Conservation (phyloP, 2,113 vertebrate species). For the Australoheros scitulus region DNA sequence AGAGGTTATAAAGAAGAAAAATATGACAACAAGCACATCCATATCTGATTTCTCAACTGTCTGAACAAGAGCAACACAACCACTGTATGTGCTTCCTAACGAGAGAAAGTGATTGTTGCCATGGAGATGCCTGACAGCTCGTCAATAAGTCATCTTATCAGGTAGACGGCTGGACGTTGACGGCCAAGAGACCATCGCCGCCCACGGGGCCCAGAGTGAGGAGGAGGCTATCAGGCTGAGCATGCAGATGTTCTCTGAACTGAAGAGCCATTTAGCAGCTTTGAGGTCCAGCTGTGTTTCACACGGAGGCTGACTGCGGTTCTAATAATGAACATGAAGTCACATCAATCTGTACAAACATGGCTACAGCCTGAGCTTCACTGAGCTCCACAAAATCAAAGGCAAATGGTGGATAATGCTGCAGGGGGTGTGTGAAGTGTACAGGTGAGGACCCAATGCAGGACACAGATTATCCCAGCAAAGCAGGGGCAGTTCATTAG, state of each 20-base stretch:
- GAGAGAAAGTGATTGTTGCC: conserved; percentile 39
- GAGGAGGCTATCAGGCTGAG: not conserved
- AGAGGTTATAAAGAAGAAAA: not conserved
- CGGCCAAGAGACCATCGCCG: not conserved
- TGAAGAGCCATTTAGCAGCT: not conserved
- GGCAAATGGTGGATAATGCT: not conserved
- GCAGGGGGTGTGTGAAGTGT: too few relatives aligned
- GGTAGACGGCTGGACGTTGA: not conserved
- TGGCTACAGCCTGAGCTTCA: not conserved
- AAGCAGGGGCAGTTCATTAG: too few relatives aligned
- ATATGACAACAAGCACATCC: conserved; percentile 7
- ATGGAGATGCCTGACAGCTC: conserved; percentile 43
- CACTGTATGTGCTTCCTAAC: not conserved
- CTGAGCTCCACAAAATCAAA: not conserved
- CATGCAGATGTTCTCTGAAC: conserved; percentile 7
- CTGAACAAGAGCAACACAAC: not conserved
- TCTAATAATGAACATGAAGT: not conserved
- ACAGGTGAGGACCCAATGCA: too few relatives aligned
- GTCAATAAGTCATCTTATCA: conserved; percentile 40
- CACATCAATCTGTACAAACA: not conserved
- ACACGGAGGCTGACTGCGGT: not conserved
- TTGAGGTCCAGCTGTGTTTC: conserved; percentile 13
- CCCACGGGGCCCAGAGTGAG: not conserved
- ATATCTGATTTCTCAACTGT: not conserved
- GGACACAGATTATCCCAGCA: too few relatives aligned